These are phyloP conservation scores for Tiphia femorata DNA, from an alignment of 2,888 invertebrate genomes.

Conservation along the genomic window DNA sequence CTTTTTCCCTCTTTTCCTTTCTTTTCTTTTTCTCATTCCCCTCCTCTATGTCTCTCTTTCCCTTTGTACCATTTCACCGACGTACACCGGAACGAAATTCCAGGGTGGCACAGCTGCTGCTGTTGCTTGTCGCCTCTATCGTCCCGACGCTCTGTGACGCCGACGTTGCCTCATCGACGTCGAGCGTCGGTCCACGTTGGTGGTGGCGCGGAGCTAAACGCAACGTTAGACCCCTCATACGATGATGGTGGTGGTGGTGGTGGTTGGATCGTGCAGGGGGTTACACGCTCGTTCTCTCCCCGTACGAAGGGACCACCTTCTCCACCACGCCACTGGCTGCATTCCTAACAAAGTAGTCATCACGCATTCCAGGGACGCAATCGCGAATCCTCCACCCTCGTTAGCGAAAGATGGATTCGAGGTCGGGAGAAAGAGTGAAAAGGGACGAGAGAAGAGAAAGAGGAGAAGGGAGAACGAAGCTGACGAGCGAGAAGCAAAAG, in stretches of 20 bases:
- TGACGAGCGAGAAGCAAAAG: too few relatives aligned
- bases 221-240: too few relatives aligned
- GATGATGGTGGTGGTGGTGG: neutral
- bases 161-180: too few relatives aligned
- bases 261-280: neutral
- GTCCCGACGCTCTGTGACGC: too few relatives aligned
- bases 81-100: slow-evolving; percentile 27
- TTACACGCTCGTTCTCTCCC: slow-evolving; percentile 28
- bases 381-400: slow-evolving; percentile 60
- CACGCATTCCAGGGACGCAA: slow-evolving; percentile 64
- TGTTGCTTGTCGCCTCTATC: slow-evolving; percentile 15
- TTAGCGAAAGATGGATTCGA: slow-evolving; percentile 53
- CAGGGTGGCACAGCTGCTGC: slow-evolving; percentile 25
- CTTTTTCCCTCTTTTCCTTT: neutral
- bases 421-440: slow-evolving; percentile 54
- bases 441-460: too few relatives aligned
- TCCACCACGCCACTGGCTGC: slow-evolving; percentile 43
- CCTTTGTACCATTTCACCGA: slow-evolving; percentile 21
- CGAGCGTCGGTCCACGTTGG: too few relatives aligned
- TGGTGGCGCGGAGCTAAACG: too few relatives aligned
- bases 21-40: neutral
- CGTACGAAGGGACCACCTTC: slow-evolving; percentile 18
- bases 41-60: slow-evolving; percentile 11
- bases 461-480: too few relatives aligned
- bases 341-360: slow-evolving; percentile 65